Conservation (phyloP, 2,888 invertebrate genomes). For the Hofmannophila pseudospretella region DNA sequence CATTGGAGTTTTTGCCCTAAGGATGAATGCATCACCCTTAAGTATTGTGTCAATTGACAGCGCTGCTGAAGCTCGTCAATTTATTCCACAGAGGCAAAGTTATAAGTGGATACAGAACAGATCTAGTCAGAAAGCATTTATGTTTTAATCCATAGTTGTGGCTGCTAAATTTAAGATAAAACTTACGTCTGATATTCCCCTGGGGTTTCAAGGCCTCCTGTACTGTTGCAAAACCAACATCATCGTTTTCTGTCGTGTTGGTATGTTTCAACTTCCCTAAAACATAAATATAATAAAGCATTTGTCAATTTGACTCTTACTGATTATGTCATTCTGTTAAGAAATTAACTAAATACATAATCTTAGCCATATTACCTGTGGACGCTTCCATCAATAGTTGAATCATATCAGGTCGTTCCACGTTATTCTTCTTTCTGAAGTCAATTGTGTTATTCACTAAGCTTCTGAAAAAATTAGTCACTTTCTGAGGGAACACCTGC, state of each 20-base stretch:
- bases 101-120: no score
- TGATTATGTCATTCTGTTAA: background rate
- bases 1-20: no score
- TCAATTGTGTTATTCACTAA: constrained; percentile 51
- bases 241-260: constrained; percentile 16
- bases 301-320: no score
- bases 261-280: constrained; percentile 24
- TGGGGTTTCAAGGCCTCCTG: constrained; percentile 12
- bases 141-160: no score
- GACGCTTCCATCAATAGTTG: constrained; percentile 72
- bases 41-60: no score
- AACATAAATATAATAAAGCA: no score
- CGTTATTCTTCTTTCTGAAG: constrained; percentile 55
- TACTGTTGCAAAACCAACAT: constrained; percentile 22
- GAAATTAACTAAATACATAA: no score
- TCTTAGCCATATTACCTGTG: constrained; percentile 35
- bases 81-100: no score
- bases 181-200: constrained; percentile 26
- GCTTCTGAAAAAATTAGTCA: constrained; percentile 36
- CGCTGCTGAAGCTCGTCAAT: background rate
- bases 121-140: no score
- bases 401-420: constrained; percentile 77
- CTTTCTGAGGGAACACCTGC: constrained; percentile 15
- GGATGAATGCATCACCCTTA: no score
- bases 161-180: no score